phyloP scores from a whole-genome alignment of 2,888 invertebrate genomes.

The Sclerodermus sp. region DNA sequence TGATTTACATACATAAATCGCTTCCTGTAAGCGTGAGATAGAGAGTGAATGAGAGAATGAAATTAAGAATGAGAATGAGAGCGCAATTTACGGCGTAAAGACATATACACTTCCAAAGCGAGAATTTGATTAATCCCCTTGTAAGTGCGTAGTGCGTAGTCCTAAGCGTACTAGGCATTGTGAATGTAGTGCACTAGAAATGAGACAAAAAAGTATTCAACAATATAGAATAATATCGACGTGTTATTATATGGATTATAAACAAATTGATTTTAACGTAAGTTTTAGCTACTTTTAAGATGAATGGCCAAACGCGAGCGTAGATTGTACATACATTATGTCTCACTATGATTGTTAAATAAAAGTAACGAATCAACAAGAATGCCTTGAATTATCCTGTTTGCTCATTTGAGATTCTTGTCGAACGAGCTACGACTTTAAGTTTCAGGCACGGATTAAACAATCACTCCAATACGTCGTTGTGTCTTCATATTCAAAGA shows the following conservation, averaged over 20 bases:
- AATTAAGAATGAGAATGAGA: constrained; percentile 6
- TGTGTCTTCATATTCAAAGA: neutral
- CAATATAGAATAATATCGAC: constrained; percentile 8
- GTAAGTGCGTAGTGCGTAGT: neutral
- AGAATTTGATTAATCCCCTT: neutral
- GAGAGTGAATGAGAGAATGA: no score
- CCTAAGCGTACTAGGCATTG: constrained; percentile 7
- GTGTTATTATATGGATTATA: constrained; percentile 15
- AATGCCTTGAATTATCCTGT: no score
- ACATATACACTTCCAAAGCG: constrained; percentile 2
- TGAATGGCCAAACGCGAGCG: constrained; percentile 47
- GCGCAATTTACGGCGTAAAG: constrained; percentile 3
- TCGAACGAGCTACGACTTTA: no score
- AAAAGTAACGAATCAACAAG: constrained; percentile 42
- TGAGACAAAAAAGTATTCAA: constrained; percentile 23
- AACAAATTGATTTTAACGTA: constrained; percentile 23
- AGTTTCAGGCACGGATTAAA: no score
- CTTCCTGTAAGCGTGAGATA: no score
- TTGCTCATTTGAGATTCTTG: no score
- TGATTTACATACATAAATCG: no score
- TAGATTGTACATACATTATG: constrained; percentile 47
- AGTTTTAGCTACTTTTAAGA: constrained; percentile 45
- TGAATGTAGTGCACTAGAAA: constrained; percentile 5
- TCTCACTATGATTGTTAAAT: constrained; percentile 51
- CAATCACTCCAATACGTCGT: neutral